These are phyloP conservation scores for Xiphophorus maculatus DNA, from an alignment of 2,113 vertebrate genomes.

Conservation along the genomic window DNA sequence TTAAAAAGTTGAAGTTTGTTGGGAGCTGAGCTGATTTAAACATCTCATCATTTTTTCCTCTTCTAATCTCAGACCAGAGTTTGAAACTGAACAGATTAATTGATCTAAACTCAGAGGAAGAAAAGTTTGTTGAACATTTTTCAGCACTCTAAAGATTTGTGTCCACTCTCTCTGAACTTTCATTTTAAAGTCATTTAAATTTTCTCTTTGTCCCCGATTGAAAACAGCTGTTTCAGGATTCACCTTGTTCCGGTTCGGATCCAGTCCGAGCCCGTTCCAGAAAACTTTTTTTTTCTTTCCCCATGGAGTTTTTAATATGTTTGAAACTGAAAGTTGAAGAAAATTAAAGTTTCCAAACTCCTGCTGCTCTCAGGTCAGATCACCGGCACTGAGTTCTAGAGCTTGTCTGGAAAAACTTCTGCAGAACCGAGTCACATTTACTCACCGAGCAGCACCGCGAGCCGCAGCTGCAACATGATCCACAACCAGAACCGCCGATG, in stretches of 20 bases:
- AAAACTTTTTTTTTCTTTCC: background rate
- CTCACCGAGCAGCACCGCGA: slow-evolving; percentile 51
- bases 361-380: too few species aligned
- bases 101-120: background rate
- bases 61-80: background rate
- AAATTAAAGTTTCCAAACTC: background rate
- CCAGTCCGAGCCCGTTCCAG: background rate
- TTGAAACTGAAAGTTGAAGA: background rate
- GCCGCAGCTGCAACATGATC: slow-evolving; percentile 41
- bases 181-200: background rate
- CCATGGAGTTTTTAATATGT: background rate
- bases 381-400: too few species aligned
- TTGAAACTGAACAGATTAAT: background rate
- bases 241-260: background rate
- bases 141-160: background rate
- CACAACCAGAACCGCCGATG: background rate
- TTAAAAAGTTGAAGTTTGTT: too few species aligned
- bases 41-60: too few species aligned
- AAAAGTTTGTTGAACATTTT: background rate
- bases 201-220: background rate
- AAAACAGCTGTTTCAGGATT: background rate
- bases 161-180: background rate
- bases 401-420: background rate
- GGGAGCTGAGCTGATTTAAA: too few species aligned
- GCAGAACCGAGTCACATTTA: background rate